Base-by-base conservation (phyloP, 2,888 invertebrate genomes). In the Megaustenia siamemsis region DNA sequence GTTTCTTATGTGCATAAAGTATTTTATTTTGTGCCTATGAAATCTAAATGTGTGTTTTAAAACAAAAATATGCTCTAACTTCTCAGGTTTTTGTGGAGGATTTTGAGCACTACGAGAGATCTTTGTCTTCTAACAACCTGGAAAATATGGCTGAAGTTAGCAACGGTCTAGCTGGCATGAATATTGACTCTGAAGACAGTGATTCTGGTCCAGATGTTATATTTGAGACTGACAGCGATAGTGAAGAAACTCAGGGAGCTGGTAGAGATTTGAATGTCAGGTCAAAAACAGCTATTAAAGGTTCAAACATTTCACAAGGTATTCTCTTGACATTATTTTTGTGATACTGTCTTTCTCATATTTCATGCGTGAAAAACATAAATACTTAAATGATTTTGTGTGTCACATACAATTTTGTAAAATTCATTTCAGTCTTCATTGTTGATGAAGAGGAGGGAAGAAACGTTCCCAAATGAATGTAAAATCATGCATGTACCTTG, bases 151-250 rank as follows among this genome's bases (percentile, higher is more conserved):
- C 49, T 63, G 77, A 66, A 28, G 83, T 18, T 28, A 82, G 66
- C 43, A 77, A 75, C 40, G 86, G 63, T 53, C 49, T 75, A 66
- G 69, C 77, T 49, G 77, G 79, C 40, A 82, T 49, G 8, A 63
- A 21, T 38, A 56, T 12, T 38, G 43, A 45, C 5, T 78, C 35
- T 32, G 84, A 86, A 40, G 86, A 83, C 28, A 77, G 85, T 45
- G 88, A 88, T 71, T 87, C 87, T 56, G 89, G 89, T n/a, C 87
- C 89, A n/a, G 90, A 91, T 86, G 89, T 90, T 43, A 86, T 90
- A n/a, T 87, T 90, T 66, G 91, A 90, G 71, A 87, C 88, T 79
- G 90, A 89, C 40, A 75, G 77, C 24, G 86, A 78, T n/a, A 81
- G 68, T 45, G 38, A 45, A 49, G 49, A 75, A 12, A 28, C 24